Evolutionary conservation across 2,113 vertebrate species (phyloP), one percentile per base, ranked within the genome.

Genomic region (Toxotes chatareus): DNA sequence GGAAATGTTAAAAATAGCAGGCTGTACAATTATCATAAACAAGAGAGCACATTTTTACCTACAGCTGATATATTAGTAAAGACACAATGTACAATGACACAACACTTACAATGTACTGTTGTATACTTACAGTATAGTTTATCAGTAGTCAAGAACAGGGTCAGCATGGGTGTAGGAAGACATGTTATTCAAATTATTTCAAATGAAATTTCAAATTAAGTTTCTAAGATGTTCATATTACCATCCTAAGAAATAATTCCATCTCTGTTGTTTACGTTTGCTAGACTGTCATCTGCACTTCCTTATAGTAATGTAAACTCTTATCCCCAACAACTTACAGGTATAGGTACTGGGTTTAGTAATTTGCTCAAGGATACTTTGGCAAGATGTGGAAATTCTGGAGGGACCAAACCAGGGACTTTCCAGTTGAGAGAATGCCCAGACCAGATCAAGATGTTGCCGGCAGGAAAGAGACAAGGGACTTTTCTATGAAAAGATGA

Each of bases 401-500:
- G 11, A 61, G 13, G 16, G 51, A 65, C 59, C 55, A 66, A 34
- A 76, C 34, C 34, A 36, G 13, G 13, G 51, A 66, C 21, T 27
- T 11, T 61, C 5, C 31, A 73, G 21, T 19, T 42, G 49, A 75
- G 63, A 74, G 12, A 64, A 8, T 75, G 38, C 3, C 27, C 31
- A 46, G 51, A 74, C 13, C 19, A 62, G 62, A 79, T 83, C 12
- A 57, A 76, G 3, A 36, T 51, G 23, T 46, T 16, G 17, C 32
- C n/a, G 36, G 19, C 42, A 44, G 46, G 38, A n/a, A 40, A 59
- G 42, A 85, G 10, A 59, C 17, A 31, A 16, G 27, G 11, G 27
- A 59, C 4, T 40, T 34, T 47, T 32, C 38, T 36, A 31, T 64
- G n/a, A 74, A 74, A 72, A 65, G 27, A 80, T 56, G 62, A 69